Evolutionary conservation across 2,113 vertebrate species (phyloP).

Genomic region (Sceloporus tristichus): DNA sequence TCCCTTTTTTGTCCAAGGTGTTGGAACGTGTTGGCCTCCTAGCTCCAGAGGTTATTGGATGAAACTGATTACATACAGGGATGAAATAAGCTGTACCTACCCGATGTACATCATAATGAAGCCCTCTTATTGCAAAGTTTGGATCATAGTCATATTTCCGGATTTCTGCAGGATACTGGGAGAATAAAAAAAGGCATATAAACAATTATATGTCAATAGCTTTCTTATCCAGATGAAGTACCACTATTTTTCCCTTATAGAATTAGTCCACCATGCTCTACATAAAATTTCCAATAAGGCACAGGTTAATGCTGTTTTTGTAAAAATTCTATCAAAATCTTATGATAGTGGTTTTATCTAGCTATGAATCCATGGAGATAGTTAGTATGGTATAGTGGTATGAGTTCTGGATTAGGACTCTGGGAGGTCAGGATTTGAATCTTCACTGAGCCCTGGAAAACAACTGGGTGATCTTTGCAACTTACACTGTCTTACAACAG

Average conservation of each 20-base stretch:
- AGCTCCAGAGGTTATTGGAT: too few species aligned
- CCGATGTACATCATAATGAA: slow-evolving; percentile 98
- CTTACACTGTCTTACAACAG: too few species aligned
- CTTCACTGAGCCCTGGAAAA: too few species aligned
- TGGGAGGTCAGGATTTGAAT: too few species aligned
- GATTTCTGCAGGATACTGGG: slow-evolving; percentile 92
- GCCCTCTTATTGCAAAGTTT: slow-evolving; percentile 92
- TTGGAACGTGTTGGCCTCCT: too few species aligned
- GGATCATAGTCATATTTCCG: slow-evolving; percentile 93
- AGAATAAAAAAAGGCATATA: not conserved
- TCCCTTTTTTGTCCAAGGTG: too few species aligned
- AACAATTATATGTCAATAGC: not conserved
- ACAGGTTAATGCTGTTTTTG: not conserved
- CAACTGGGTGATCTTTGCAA: too few species aligned
- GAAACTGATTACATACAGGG: not conserved
- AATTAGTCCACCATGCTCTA: too few species aligned
- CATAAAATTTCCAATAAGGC: not conserved
- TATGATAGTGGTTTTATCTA: not conserved
- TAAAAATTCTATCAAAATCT: not conserved
- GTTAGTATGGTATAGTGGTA: too few species aligned
- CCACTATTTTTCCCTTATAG: too few species aligned
- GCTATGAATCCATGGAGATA: not conserved
- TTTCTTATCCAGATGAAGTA: not conserved
- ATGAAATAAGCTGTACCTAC: slow-evolving; percentile 75
- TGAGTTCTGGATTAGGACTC: too few species aligned